Conservation (phyloP, 2,797 vertebrate species). For the Propithecus deckenii region DNA sequence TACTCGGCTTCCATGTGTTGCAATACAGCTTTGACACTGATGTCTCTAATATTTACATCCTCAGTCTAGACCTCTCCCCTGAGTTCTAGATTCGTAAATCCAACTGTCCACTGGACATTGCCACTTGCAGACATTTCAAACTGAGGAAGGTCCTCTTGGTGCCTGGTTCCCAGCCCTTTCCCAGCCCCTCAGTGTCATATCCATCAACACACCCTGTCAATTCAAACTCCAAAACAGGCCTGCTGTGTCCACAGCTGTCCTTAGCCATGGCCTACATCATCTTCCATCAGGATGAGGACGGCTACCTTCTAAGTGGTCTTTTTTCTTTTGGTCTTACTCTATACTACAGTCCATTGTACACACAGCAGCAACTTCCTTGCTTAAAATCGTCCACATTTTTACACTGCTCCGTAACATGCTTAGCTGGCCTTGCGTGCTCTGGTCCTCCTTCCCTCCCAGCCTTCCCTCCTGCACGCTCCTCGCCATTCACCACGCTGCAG, state of each 20-base stretch:
- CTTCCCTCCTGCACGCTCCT: neutral
- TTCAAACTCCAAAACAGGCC: neutral
- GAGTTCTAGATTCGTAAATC: constrained; percentile 9
- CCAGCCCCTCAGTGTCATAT: neutral
- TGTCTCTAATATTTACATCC: neutral
- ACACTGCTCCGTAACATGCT: neutral
- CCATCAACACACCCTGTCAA: neutral
- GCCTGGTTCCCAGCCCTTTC: neutral
- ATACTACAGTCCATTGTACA: neutral
- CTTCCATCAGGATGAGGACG: neutral
- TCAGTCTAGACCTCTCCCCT: neutral
- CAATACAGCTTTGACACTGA: neutral
- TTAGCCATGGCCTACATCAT: neutral
- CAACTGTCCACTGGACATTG: neutral
- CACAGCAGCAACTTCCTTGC: neutral
- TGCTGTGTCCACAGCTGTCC: neutral
- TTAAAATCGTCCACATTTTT: neutral
- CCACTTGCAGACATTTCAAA: neutral
- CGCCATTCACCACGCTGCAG: neutral
- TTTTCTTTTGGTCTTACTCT: neutral
- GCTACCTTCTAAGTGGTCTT: neutral
- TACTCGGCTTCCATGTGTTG: neutral
- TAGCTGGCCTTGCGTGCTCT: neutral
- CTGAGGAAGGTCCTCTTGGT: neutral
- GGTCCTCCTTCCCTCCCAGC: neutral